Percentiles rank a stretch among this genome's conserved stretches.
Conservation (phyloP, 2,113 vertebrate genomes). For the Pionites leucogaster region DNA sequence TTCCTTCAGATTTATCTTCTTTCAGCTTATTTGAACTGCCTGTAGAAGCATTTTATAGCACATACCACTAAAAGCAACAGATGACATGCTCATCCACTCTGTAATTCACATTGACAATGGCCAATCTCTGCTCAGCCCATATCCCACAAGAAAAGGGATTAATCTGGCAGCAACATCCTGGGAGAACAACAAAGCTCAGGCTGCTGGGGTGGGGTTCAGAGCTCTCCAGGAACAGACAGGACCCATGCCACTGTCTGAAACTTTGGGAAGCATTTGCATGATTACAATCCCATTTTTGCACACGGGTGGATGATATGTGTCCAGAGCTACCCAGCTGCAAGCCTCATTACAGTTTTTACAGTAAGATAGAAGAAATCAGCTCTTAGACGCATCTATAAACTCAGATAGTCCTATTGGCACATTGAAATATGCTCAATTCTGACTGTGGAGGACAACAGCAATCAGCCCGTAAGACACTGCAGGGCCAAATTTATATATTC, state of each 20-base stretch:
- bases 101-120: slow-evolving; percentile 15
- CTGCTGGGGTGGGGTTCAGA: not conserved
- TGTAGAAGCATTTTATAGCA: not conserved
- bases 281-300: not conserved
- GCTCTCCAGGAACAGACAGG: not conserved
- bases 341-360: not conserved
- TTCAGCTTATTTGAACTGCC: not conserved
- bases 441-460: not conserved
- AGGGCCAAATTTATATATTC: not conserved
- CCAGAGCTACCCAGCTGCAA: not conserved
- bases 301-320: not conserved
- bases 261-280: not conserved
- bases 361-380: not conserved
- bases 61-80: slow-evolving; percentile 35
- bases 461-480: not conserved
- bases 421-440: not conserved
- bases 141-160: slow-evolving; percentile 43
- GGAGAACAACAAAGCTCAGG: slow-evolving; percentile 31
- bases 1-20: not conserved
- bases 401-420: not conserved
- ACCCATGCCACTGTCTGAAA: not conserved
- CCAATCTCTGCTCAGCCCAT: slow-evolving; percentile 32
- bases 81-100: slow-evolving; percentile 21
- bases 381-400: not conserved
- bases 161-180: slow-evolving; percentile 3